Base-by-base conservation (phyloP, 2,797 vertebrate genomes). In the Gadopsis bispinosus region DNA sequence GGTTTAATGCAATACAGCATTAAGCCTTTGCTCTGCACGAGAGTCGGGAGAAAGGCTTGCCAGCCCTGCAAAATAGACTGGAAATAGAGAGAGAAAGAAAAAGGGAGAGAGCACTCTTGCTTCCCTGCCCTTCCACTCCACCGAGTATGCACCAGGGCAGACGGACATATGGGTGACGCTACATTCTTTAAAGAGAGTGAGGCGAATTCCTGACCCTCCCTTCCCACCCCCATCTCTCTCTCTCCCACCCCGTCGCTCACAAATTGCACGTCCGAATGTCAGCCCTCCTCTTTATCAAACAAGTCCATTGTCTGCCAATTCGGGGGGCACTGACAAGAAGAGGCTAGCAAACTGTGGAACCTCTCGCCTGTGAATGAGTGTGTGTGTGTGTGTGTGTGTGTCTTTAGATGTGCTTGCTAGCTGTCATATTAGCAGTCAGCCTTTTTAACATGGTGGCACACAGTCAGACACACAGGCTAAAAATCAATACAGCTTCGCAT, bases 401-500 rank as follows among this genome's bases (percentile, higher is more conserved):
- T 75, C 60, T 85, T 79, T 74, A 70, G 63, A 83, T 74, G 62
- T 72, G 69, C 84, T 86, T 16, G 67, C 78, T 80, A 75, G 81
- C 88, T 88, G 90, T 86, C 72, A 59, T 90, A 90, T 93, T 92
- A 88, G 91, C 78, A 77, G 80, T 87, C 83, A 87, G 86, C 81
- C 79, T 92, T 89, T 93, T 81, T 78, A 84, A 91, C 90, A 80
- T 56, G 79, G 89, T 77, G 69, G 83, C 87, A 83, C 84, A 89
- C 81, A 88, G 87, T 84, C 89, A 86, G 91, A 93, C 89, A 74
- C 86, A 85, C 80, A 83, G 79, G 80, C 87, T 77, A 89, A 93
- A 95, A 95, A 95, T 96, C 95, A 93, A 96, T 96, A 95, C 74
- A 88, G 94, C 93, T 95, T 95, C 93, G 93, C 91, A 92, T 91